Conservation (phyloP, 1,140 invertebrate genomes). For the Diabrotica virgifera region DNA sequence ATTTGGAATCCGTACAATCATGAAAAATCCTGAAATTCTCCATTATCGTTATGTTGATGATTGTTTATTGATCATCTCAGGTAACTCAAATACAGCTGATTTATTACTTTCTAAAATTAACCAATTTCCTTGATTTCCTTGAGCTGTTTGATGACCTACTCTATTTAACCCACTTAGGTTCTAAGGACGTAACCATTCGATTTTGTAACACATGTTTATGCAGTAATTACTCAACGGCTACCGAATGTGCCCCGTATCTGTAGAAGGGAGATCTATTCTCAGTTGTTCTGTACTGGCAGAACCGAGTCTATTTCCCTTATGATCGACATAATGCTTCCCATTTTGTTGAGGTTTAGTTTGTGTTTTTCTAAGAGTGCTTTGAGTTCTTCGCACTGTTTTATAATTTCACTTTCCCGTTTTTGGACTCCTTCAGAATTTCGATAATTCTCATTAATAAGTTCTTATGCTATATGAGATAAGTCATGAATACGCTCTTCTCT, state of each 20-base stretch:
- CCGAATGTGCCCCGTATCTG: conserved; percentile 88
- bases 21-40: too few relatives aligned
- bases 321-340: conserved; percentile 78
- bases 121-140: too few relatives aligned
- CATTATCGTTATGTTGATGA: too few relatives aligned
- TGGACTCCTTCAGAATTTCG: conserved; percentile 83
- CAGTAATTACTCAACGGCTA: conserved; percentile 89
- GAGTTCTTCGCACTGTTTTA: conserved; percentile 83
- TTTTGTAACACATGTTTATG: conserved; percentile 92
- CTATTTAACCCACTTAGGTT: conserved; percentile 76
- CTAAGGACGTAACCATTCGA: conserved; percentile 81
- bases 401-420: conserved; percentile 81
- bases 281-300: conserved; percentile 77
- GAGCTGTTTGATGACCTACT: conserved; percentile 55
- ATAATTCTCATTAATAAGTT: conserved; percentile 89
- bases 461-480: conserved; percentile 86
- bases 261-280: conserved; percentile 77
- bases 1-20: too few relatives aligned
- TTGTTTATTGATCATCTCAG: too few relatives aligned
- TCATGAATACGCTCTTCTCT: conserved; percentile 93
- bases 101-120: too few relatives aligned
- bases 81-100: too few relatives aligned
- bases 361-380: conserved; percentile 83
- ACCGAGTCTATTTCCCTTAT: conserved; percentile 92
- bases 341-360: conserved; percentile 71